These are phyloP conservation scores for Drosophila koepferae DNA, from an alignment of 2,888 invertebrate species.

Conservation along the genomic window DNA sequence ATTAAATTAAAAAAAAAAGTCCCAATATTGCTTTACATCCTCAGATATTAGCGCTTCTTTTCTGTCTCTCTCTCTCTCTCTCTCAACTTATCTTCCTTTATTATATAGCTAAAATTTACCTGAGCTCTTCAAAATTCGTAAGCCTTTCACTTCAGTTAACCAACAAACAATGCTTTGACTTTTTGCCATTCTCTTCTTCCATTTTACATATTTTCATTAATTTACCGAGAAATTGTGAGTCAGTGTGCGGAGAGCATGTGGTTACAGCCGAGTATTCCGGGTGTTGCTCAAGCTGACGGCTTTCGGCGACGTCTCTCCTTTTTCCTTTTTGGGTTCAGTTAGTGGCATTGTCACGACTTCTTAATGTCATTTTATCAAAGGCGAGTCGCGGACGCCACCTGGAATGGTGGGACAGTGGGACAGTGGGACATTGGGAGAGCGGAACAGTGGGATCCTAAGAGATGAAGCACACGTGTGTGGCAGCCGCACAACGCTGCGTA, in stretches of 20 bases:
- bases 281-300: slow-evolving; percentile 72
- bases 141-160: neutral
- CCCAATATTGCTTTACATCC: too few relatives aligned
- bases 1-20: too few relatives aligned
- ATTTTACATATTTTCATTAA: slow-evolving; percentile 25
- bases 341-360: slow-evolving; percentile 83
- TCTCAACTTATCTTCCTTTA: neutral
- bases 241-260: slow-evolving; percentile 50
- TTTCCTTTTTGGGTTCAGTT: slow-evolving; percentile 75
- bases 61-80: neutral
- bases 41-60: too few relatives aligned
- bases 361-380: slow-evolving; percentile 84
- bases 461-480: slow-evolving; percentile 58
- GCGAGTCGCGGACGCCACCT: slow-evolving; percentile 71
- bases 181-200: too few relatives aligned
- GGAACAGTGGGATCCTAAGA: slow-evolving; percentile 17
- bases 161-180: neutral
- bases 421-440: slow-evolving; percentile 2
- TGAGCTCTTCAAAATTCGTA: neutral
- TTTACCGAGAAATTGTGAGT: slow-evolving; percentile 8
- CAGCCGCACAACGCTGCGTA: slow-evolving; percentile 69
- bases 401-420: slow-evolving; percentile 5
- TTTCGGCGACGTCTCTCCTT: slow-evolving; percentile 62
- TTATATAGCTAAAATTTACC: neutral
- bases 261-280: slow-evolving; percentile 22